A percentile compares a stretch with the other conserved stretches of the same genome.
phyloP scores from a whole-genome alignment of 2,888 invertebrate species.

The Cremastinae sp. region DNA sequence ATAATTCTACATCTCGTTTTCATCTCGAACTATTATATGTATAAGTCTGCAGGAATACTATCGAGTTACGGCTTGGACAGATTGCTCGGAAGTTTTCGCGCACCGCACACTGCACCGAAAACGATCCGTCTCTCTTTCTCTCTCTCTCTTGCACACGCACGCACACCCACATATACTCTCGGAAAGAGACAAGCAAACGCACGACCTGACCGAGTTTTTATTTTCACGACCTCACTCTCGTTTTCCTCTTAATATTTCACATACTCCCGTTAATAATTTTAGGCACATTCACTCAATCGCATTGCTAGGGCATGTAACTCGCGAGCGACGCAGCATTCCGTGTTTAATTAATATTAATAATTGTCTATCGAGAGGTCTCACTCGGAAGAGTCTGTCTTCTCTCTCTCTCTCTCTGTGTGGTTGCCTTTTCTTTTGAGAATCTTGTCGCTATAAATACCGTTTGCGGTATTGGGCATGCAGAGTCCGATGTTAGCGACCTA shows the following conservation, averaged over 20 bases:
- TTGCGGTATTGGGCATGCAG: conserved; percentile 48
- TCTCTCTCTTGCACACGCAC: conserved; percentile 41
- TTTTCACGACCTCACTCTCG: conserved; percentile 20
- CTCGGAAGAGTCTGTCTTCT: conserved; percentile 52
- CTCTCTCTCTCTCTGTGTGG: conserved; percentile 26
- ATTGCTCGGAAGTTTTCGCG: conserved; percentile 74
- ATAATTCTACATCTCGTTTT: conserved; percentile 52
- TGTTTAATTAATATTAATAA: conserved; percentile 58
- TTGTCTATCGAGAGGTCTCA: conserved; percentile 61
- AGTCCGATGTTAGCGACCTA: conserved; percentile 59
- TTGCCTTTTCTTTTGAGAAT: conserved; percentile 7
- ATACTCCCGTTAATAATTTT: conserved; percentile 26
- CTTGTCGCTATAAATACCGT: conserved; percentile 34
- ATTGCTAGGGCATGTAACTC: conserved; percentile 40
- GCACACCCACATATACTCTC: conserved; percentile 42
- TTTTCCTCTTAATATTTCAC: conserved; percentile 18
- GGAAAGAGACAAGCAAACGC: conserved; percentile 24
- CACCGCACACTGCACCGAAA: conserved; percentile 63
- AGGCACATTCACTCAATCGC: conserved; percentile 50
- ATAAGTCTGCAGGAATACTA: conserved; percentile 78
- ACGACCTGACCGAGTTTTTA: conserved; percentile 19
- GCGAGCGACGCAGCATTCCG: conserved; percentile 53
- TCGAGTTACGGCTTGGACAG: conserved; percentile 79
- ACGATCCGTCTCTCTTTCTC: conserved; percentile 63
- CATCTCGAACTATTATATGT: conserved; percentile 63